Conservation (phyloP, 1,140 invertebrate species). For the Ridgeia piscesae region DNA sequence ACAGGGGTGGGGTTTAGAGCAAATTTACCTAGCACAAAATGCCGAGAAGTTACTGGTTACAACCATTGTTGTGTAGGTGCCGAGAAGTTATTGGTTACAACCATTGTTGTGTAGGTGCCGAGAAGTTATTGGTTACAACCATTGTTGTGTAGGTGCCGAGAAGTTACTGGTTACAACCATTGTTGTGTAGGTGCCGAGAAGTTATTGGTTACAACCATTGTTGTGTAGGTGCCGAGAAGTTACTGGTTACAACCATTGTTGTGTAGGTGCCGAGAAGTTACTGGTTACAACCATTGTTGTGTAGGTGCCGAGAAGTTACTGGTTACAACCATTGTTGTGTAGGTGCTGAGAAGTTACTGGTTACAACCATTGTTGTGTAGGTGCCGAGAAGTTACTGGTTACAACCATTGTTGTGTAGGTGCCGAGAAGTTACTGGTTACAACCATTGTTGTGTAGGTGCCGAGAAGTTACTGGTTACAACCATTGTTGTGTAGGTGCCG, state of each 20-base stretch:
- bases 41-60: too few species aligned
- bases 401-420: too few species aligned
- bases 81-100: background rate
- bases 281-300: background rate
- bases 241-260: background rate
- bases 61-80: background rate
- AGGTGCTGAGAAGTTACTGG: too few species aligned
- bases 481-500: too few species aligned
- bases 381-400: background rate
- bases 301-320: background rate
- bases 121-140: too few species aligned
- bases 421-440: too few species aligned
- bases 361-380: background rate
- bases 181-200: too few species aligned
- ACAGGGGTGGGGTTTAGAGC: too few species aligned
- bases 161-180: background rate
- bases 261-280: too few species aligned
- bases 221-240: background rate
- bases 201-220: background rate
- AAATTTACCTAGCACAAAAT: too few species aligned
- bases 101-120: too few species aligned
- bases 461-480: background rate
- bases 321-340: background rate
- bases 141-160: background rate
- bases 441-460: background rate